Percentiles rank a stretch among this genome's conserved stretches.
Evolutionary conservation across 2,888 invertebrate species (phyloP).

Genomic region (Dryocosmus kuriphilus): DNA sequence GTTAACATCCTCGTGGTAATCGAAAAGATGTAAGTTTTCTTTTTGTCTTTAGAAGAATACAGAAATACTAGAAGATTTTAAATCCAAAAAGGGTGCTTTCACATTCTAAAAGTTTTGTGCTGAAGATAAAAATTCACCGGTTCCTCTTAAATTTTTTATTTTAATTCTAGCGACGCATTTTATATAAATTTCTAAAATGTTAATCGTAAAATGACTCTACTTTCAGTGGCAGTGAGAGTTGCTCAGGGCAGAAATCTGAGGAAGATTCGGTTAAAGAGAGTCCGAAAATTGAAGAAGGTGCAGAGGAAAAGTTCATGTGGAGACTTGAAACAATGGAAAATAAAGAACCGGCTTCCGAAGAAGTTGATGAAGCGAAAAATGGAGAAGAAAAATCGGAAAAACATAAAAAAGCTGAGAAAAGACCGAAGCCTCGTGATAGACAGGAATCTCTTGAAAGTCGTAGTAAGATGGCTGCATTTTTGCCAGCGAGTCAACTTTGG

Average conservation of each 20-base stretch:
- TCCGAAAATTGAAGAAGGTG: conserved; percentile 46
- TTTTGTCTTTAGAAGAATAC: no score
- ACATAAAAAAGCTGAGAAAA: conserved; percentile 62
- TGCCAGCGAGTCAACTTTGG: conserved; percentile 92
- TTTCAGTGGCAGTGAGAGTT: conserved; percentile 70
- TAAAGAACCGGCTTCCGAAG: conserved; percentile 47
- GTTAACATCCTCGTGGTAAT: no score
- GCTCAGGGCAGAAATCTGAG: conserved; percentile 70
- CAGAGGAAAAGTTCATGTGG: conserved; percentile 41
- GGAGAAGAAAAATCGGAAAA: conserved; percentile 77
- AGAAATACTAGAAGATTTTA: no score
- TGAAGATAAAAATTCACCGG: no score
- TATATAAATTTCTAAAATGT: no score
- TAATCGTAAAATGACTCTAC: background rate
- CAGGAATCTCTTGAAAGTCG: conserved; percentile 82
- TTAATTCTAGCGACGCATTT: no score
- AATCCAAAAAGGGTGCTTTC: no score
- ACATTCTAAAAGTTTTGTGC: no score
- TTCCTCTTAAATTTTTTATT: no score
- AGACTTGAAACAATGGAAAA: conserved; percentile 17
- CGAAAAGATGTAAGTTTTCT: no score
- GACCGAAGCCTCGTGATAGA: conserved; percentile 79
- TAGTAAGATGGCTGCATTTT: conserved; percentile 91
- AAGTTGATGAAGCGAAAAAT: conserved; percentile 65
- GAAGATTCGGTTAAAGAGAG: conserved; percentile 76